Evolutionary conservation across 2,797 vertebrate genomes (phyloP), one percentile per base, ranked within the genome.

Genomic region (Myotis vivesi): DNA sequence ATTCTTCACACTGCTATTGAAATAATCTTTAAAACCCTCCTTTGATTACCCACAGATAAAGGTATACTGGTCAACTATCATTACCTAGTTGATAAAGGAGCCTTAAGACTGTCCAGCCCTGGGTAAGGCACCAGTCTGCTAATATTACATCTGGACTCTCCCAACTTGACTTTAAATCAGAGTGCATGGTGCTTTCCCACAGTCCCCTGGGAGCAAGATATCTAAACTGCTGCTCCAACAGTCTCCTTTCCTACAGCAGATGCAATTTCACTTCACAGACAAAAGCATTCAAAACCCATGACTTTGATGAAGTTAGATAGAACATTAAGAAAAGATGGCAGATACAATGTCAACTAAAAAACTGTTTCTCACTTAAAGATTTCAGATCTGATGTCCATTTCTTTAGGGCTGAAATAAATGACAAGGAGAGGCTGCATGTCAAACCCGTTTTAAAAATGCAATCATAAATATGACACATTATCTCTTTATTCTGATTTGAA

Each of bases 301-400:
- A 25, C 19, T 10, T 15, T 0, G 2, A 23, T 1, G 15, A 84
- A 82, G 13, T n/a, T 33, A 51, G 13, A 22, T 0, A 69, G 36
- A 75, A 51, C 13, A 28, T 15, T 3, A 41, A 62, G 73, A 53
- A 83, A 30, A 53, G 25, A 77, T 9, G 16, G 55, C 0, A 44
- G 68, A 22, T 8, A 1, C 1, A 16, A 2, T 25, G 8, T 1
- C 81, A 86, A 38, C 20, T 33, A 25, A 86, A 90, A 20, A 33
- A 12, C 6, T 0, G 25, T 11, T 62, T 1, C 30, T 5, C 2
- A 38, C 49, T 51, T 13, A 84, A 44, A 57, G 49, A 53, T 25
- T 89, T 80, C 59, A 23, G 6, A 28, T 36, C 13, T 9, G 69
- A 49, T 9, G 23, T 22, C 49, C n/a, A 12, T 38, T 89, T 79